Percentiles rank a stretch among this genome's conserved stretches.
These are phyloP conservation scores for Drosophila silvestris DNA, from an alignment of 2,888 invertebrate species.

Conservation along the genomic window DNA sequence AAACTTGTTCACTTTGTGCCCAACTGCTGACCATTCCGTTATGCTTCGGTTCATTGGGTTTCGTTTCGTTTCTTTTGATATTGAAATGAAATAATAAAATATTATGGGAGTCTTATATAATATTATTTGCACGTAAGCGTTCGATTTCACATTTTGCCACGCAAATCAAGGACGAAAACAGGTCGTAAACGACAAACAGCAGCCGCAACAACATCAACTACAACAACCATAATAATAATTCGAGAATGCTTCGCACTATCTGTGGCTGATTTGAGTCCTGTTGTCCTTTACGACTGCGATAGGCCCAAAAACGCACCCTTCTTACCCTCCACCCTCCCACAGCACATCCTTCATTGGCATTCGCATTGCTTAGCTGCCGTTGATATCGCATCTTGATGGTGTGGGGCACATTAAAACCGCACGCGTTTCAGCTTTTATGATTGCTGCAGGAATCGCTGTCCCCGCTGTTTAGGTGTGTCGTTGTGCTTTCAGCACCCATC, in stretches of 20 bases:
- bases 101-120: constrained; percentile 42
- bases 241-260: constrained; percentile 51
- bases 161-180: constrained; percentile 47
- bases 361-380: constrained; percentile 4
- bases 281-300: constrained; percentile 51
- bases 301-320: constrained; percentile 12
- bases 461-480: constrained; percentile 24
- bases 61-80: constrained; percentile 19
- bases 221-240: constrained; percentile 29
- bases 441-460: constrained; percentile 48
- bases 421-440: constrained; percentile 63
- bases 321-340: not conserved
- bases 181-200: constrained; percentile 54
- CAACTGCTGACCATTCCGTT: constrained; percentile 29
- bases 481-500: constrained; percentile 5
- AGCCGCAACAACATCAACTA: constrained; percentile 21
- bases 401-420: constrained; percentile 65
- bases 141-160: constrained; percentile 26
- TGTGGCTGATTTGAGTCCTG: constrained; percentile 23
- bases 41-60: not conserved
- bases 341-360: not conserved
- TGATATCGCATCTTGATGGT: constrained; percentile 16
- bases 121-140: constrained; percentile 52
- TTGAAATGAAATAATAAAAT: constrained; percentile 58
- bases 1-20: constrained; percentile 7